These are phyloP conservation scores for Poeciliopsis presidionis DNA, from an alignment of 2,797 vertebrate genomes.

Conservation along the genomic window DNA sequence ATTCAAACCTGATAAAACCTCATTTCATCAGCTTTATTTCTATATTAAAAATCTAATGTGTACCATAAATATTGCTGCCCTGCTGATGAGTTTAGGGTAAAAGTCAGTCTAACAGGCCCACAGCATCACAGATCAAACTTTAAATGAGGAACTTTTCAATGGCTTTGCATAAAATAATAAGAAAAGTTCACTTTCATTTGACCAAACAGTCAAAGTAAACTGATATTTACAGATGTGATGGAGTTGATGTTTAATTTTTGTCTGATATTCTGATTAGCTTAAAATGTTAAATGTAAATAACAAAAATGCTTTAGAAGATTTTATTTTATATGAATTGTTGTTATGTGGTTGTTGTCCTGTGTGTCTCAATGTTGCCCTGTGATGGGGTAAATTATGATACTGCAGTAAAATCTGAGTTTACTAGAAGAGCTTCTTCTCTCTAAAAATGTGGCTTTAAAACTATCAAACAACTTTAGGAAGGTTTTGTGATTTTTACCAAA, in stretches of 20 bases:
- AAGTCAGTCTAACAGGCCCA: not conserved
- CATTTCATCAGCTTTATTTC: not conserved
- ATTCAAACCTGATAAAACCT: not conserved
- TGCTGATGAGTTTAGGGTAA: not conserved
- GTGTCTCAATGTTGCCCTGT: not conserved
- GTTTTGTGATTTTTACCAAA: conserved; percentile 17
- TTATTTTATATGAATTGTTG: not conserved
- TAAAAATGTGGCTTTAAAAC: not conserved
- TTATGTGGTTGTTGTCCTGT: not conserved
- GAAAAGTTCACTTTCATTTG: not conserved
- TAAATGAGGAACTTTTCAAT: not conserved
- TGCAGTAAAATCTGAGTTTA: not conserved
- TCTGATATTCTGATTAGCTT: not conserved
- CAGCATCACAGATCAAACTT: conserved; percentile 1
- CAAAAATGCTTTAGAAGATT: not conserved
- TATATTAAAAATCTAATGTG: not conserved
- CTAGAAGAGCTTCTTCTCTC: not conserved
- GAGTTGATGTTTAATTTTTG: not conserved
- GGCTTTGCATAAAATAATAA: not conserved
- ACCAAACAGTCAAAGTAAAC: not conserved
- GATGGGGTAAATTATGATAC: not conserved
- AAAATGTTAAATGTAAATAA: not conserved
- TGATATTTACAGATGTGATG: not conserved
- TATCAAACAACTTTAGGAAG: not conserved
- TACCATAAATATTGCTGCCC: not conserved